Base-by-base conservation (phyloP, 30 jellyfish, hydroid and myxozoan genomes). In the Cassiopea xamachana region DNA sequence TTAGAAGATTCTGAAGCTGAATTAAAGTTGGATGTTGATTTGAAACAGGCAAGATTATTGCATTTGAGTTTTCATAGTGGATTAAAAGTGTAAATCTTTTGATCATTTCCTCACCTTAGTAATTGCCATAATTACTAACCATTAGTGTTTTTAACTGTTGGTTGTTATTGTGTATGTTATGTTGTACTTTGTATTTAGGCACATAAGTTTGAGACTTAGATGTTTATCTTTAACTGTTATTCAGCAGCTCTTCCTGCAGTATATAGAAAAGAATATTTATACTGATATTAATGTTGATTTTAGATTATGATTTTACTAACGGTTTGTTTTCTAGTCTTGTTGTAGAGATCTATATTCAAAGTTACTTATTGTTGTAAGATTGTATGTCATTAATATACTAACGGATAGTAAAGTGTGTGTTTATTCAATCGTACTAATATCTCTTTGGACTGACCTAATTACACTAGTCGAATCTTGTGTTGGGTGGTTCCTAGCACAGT, bases 31-130 rank as follows among this genome's bases (percentile, higher is more conserved):
- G 85, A 14, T 47, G 6, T 17, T n/a, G 85, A 75, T 15, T 0
- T 44, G 70, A 51, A 27, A 17, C 80, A 71, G 80, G 80, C 80
- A 71, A 71, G 80, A 19, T 1, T 19, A 19, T 18, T 71, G 80
- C 18, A 39, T 64, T 64, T 64, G 6, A 64, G 55, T 71, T 71
- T 71, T 19, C 80, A 19, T 15, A 51, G 4, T 71, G 80, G 80
- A 18, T 2, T 19, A 71, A 17, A 0, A 3, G 64, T 55, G 12
- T 27, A 27, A 27, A 27, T 27, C 39, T 27, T 27, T 27, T 27
- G 39, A 27, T 27, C 39, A 27, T 27, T 27, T 27, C 39, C 39
- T 27, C 39, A 27, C 39, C 39, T 27, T 27, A 27, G 39, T 27
- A 27, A 27, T 27, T 27, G 39, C 39, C 39, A 27, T 27, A 27